Evolutionary conservation across 2,888 invertebrate species (phyloP), one percentile per base, ranked within the genome.

Genomic region (Spisula subtruncata): DNA sequence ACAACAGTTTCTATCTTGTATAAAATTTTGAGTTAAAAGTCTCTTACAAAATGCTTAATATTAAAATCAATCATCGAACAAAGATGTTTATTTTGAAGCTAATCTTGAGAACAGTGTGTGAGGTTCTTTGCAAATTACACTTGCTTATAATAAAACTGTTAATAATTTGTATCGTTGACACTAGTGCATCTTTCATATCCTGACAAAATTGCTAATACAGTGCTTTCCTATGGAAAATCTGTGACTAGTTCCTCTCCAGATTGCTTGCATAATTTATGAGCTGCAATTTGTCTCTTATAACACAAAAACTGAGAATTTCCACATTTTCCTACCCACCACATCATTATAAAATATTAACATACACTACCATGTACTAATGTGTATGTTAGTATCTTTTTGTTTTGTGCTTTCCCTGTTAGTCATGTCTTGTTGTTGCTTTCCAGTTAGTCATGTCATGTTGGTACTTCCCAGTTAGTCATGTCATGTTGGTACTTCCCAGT

Each of bases 191-290:
- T 75, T 75, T 75, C 75, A 75, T 32, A 35, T 14, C 75, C 25
- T 75, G 75, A 32, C 75, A 75, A 75, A 75, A 35, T 75, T 35
- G 75, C 2, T 75, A 75, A 32, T 75, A 75, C 75, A 75, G 18
- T 35, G 35, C 35, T 32, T 75, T 75, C 8, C 25, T 75, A 75
- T 75, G 29, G 60, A 75, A 75, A 75, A 75, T 75, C 75, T 2
- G 32, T 32, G 75, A 75, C 75, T 32, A 75, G 32, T 25, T 75
- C 16, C 35, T 35, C 60, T 20, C 75, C 32, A 35, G 35, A 75
- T 75, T 75, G 29, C 75, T 75, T 75, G 75, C 75, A 75, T 75
- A 35, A 75, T 75, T 75, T 75, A 75, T 75, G 1, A 75, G 75
- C 29, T 25, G 75, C 32, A 75, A 75, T 35, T 75, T 75, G 75